Percentiles rank a stretch among this genome's conserved stretches.
These are phyloP conservation scores for Siniperca undulata DNA, from an alignment of 2,797 vertebrate species.

Conservation along the genomic window DNA sequence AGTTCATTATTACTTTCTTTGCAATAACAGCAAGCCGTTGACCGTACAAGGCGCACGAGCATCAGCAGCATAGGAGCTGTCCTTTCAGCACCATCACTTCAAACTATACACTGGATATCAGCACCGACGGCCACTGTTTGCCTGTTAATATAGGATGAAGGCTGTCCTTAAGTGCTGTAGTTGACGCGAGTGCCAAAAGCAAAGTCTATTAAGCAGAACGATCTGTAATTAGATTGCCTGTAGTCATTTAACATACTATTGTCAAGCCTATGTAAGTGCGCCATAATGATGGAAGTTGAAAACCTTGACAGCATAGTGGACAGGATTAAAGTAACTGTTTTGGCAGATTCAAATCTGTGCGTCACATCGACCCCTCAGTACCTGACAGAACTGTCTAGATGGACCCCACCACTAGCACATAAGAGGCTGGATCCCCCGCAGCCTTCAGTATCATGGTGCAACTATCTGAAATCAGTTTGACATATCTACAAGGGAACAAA, in stretches of 20 bases:
- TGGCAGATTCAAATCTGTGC: slow-evolving; percentile 1
- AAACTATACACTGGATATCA: slow-evolving; percentile 49
- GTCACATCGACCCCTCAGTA: neutral
- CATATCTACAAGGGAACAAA: slow-evolving; percentile 32
- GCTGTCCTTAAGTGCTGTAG: slow-evolving; percentile 50
- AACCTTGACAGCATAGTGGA: slow-evolving; percentile 18
- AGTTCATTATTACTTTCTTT: slow-evolving; percentile 59
- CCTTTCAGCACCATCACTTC: slow-evolving; percentile 82
- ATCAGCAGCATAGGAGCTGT: slow-evolving; percentile 77
- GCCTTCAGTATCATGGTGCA: slow-evolving; percentile 33
- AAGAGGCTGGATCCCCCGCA: slow-evolving; percentile 20
- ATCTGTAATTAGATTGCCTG: slow-evolving; percentile 66
- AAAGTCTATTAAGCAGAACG: slow-evolving; percentile 61
- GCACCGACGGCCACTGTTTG: slow-evolving; percentile 41
- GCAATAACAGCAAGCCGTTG: slow-evolving; percentile 48
- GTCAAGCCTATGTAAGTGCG: slow-evolving; percentile 27
- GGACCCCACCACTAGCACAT: slow-evolving; percentile 8
- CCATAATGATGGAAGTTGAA: slow-evolving; percentile 19
- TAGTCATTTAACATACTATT: slow-evolving; percentile 51
- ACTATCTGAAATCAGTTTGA: slow-evolving; percentile 41
- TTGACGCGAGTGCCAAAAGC: slow-evolving; percentile 60
- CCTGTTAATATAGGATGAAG: slow-evolving; percentile 42
- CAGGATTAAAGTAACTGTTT: slow-evolving; percentile 27
- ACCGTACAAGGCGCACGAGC: slow-evolving; percentile 9
- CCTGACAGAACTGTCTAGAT: slow-evolving; percentile 24